Evolutionary conservation across 1,140 invertebrate genomes (phyloP).

Genomic region (Nasonia giraulti): DNA sequence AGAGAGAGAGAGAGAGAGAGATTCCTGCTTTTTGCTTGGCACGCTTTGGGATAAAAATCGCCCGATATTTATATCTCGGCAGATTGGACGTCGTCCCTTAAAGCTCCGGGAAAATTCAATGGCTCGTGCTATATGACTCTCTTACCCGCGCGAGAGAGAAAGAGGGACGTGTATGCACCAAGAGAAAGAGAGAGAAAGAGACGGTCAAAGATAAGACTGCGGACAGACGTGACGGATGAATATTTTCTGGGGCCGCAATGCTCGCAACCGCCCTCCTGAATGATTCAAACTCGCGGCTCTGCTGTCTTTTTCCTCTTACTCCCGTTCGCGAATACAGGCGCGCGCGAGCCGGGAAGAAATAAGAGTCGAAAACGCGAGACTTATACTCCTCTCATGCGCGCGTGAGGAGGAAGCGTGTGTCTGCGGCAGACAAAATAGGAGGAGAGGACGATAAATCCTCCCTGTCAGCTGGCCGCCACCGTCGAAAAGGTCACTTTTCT

Average conservation of each 20-base stretch:
- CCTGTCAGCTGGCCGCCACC: neutral
- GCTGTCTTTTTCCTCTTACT: neutral
- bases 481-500: slow-evolving; percentile 38
- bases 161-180: neutral
- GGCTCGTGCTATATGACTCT: neutral
- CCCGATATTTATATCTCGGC: slow-evolving; percentile 41
- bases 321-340: neutral
- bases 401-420: neutral
- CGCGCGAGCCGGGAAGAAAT: neutral
- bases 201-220: neutral
- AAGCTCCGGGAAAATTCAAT: slow-evolving; percentile 9
- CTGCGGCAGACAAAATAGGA: neutral
- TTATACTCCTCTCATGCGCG: neutral
- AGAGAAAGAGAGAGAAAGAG: neutral
- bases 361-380: neutral
- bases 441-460: slow-evolving; percentile 36
- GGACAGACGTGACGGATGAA: slow-evolving; percentile 35
- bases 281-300: slow-evolving; percentile 20
- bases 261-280: neutral
- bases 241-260: slow-evolving; percentile 25
- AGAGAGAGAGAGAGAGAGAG: too few species aligned
- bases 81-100: slow-evolving; percentile 10
- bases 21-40: slow-evolving; percentile 3
- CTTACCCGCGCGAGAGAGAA: neutral
- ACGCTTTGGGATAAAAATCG: slow-evolving; percentile 23